Conservation (phyloP, 2,797 vertebrate species). For the Poeciliopsis paucimaculata region DNA sequence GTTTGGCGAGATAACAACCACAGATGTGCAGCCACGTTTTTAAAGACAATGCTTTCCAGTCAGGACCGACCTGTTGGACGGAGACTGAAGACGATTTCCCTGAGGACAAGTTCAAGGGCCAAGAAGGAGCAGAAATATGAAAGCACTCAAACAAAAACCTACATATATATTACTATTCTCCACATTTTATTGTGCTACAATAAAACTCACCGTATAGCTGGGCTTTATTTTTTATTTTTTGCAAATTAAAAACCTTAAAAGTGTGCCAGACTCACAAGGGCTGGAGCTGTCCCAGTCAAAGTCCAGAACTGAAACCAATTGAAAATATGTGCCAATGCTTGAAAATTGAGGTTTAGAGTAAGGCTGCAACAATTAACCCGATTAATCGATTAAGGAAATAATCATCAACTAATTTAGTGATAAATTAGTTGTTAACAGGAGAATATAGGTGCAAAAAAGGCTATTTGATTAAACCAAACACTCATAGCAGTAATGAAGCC, state of each 20-base stretch:
- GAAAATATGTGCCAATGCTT: too few relatives aligned
- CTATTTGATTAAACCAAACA: too few relatives aligned
- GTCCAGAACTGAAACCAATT: too few relatives aligned
- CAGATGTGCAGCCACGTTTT: conserved; percentile 2
- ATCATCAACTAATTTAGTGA: too few relatives aligned
- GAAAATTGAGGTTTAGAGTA: too few relatives aligned
- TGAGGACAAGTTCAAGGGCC: background rate
- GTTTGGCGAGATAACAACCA: conserved; percentile 53
- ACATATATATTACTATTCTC: background rate
- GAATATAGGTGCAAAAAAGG: too few relatives aligned
- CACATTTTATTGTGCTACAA: background rate
- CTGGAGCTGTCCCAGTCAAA: too few relatives aligned
- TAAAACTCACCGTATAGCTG: background rate
- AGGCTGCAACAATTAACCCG: too few relatives aligned
- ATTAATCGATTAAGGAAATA: too few relatives aligned
- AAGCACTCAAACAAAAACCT: background rate
- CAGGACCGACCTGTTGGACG: conserved; percentile 5
- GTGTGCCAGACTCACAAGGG: background rate
- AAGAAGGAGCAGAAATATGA: background rate
- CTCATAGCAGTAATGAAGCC: too few relatives aligned
- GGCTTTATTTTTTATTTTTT: background rate
- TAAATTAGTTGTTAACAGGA: too few relatives aligned
- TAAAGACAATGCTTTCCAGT: conserved; percentile 14
- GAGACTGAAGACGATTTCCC: background rate
- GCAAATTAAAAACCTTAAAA: background rate